Conservation (phyloP, 2,888 invertebrate genomes). For the Strigamia maritima region DNA sequence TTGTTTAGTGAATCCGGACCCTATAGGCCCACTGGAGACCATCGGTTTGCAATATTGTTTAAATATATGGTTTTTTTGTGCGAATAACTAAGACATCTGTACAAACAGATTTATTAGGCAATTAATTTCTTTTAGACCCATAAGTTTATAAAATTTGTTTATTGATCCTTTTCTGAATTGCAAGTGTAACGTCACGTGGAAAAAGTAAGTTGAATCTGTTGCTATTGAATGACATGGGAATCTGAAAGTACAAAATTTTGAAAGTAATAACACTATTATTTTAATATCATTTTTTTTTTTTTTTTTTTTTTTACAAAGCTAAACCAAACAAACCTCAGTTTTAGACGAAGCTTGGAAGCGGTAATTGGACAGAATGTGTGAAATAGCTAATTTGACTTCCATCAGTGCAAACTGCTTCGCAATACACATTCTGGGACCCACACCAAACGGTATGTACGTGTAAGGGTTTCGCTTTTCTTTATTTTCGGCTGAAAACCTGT, state of each 20-base stretch:
- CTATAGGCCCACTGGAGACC: too few species aligned
- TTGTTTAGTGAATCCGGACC: too few species aligned
- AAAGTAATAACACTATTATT: too few species aligned
- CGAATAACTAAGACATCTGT: too few species aligned
- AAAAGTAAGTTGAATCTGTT: not conserved
- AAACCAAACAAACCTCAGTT: not conserved
- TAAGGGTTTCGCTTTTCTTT: not conserved
- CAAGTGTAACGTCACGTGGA: not conserved
- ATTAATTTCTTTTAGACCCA: too few species aligned
- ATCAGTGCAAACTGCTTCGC: not conserved
- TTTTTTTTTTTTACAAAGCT: too few species aligned
- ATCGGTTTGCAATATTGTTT: too few species aligned
- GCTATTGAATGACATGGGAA: not conserved
- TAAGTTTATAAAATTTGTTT: not conserved
- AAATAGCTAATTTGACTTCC: not conserved
- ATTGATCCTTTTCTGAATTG: not conserved
- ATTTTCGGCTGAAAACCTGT: not conserved
- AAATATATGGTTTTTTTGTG: too few species aligned
- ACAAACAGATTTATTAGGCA: too few species aligned
- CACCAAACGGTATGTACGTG: slow-evolving; percentile 7
- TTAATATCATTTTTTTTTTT: too few species aligned
- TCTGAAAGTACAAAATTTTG: not conserved
- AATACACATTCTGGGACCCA: not conserved
- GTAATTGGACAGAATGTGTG: slow-evolving; percentile 15
- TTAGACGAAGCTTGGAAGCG: not conserved